These are phyloP conservation scores for Cygnus olor DNA, from an alignment of 2,797 vertebrate species.

Conservation along the genomic window DNA sequence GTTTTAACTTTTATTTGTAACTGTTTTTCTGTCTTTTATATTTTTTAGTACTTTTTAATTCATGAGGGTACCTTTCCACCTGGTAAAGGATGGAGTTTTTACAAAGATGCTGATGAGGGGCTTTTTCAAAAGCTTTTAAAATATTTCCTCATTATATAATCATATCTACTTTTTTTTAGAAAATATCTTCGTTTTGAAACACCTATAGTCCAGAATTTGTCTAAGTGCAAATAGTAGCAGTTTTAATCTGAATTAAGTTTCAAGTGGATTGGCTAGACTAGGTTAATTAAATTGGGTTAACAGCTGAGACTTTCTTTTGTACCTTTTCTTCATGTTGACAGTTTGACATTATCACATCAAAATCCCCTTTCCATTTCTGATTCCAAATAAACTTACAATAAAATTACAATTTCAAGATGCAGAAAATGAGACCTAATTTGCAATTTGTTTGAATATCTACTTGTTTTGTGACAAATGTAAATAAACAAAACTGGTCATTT, in stretches of 20 bases:
- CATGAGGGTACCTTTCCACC: background rate
- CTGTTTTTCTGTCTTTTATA: background rate
- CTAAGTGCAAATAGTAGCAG: background rate
- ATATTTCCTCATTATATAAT: background rate
- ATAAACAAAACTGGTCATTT: constrained; percentile 18
- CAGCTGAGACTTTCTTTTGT: background rate
- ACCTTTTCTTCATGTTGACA: background rate
- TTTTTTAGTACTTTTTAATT: background rate
- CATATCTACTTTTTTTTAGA: background rate
- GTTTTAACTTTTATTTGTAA: background rate
- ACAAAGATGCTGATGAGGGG: background rate
- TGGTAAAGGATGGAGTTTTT: background rate
- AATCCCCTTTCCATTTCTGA: background rate
- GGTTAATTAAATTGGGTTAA: background rate
- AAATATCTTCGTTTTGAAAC: background rate
- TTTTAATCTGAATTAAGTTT: background rate
- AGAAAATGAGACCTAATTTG: background rate
- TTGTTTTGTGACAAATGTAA: constrained; percentile 3
- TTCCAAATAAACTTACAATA: constrained; percentile 1
- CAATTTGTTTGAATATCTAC: background rate
- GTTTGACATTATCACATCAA: background rate
- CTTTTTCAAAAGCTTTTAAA: background rate
- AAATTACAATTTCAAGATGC: background rate
- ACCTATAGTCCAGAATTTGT: background rate
- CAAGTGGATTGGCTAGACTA: background rate